A percentile compares a stretch with the other conserved stretches of the same genome.
phyloP scores from a whole-genome alignment of 2,113 vertebrate species.

The Cavia aperea region DNA sequence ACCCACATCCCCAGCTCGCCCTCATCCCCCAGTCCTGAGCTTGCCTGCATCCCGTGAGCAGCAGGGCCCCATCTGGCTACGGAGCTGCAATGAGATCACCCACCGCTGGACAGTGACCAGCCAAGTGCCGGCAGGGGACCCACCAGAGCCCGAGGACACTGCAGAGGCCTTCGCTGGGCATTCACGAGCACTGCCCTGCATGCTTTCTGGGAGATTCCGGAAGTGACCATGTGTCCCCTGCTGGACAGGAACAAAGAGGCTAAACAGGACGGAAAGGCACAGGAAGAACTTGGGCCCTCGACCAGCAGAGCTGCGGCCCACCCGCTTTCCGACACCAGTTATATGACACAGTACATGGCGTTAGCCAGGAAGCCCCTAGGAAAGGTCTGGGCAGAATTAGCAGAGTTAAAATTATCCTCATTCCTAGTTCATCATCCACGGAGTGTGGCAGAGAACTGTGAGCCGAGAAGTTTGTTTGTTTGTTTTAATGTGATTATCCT shows the following conservation, averaged over 20 bases:
- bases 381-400: neutral
- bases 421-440: neutral
- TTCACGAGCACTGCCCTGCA: neutral
- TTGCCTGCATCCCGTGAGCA: neutral
- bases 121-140: neutral
- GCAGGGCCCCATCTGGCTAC: neutral
- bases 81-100: neutral
- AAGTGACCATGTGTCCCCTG: neutral
- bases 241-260: neutral
- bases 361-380: neutral
- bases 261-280: neutral
- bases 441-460: neutral
- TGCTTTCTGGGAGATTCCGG: neutral
- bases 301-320: neutral
- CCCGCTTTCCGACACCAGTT: neutral
- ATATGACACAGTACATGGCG: neutral
- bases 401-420: neutral
- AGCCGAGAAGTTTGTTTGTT: neutral
- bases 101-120: neutral
- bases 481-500: neutral
- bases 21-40: neutral
- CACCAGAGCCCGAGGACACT: neutral
- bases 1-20: neutral
- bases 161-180: neutral
- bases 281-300: neutral